Conservation (phyloP, 2,888 invertebrate species). For the Acholoe squamosa region DNA sequence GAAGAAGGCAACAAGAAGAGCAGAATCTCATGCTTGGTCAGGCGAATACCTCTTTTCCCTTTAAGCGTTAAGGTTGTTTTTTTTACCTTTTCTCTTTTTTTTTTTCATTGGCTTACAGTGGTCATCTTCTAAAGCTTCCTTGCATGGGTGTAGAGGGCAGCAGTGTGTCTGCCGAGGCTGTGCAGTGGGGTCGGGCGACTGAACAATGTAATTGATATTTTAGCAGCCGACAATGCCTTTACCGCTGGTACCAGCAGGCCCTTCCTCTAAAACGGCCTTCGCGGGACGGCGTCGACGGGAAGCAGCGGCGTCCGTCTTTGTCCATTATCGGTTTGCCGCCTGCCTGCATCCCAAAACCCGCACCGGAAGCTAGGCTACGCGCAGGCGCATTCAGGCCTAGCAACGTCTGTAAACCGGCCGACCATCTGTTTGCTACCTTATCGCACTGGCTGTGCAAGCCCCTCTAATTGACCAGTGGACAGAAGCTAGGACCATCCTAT, state of each 20-base stretch:
- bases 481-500: background rate
- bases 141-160: background rate
- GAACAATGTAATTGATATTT: conserved; percentile 60
- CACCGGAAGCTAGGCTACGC: conserved; percentile 15
- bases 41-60: background rate
- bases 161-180: background rate
- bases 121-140: background rate
- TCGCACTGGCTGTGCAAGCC: background rate
- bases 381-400: conserved; percentile 9
- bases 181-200: background rate
- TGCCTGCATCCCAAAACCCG: conserved; percentile 40
- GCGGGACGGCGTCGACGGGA: background rate
- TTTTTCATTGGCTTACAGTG: background rate
- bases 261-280: background rate
- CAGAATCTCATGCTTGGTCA: conserved; percentile 42
- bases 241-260: background rate
- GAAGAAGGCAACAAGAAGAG: background rate
- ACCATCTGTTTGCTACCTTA: conserved; percentile 40
- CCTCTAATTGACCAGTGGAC: conserved; percentile 53
- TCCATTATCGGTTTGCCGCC: conserved; percentile 58
- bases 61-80: no score
- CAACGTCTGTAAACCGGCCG: background rate
- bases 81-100: background rate
- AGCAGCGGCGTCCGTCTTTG: conserved; percentile 12
- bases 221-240: background rate